Base-by-base conservation (phyloP, 1,140 invertebrate species). In the Nephila pilipes region DNA sequence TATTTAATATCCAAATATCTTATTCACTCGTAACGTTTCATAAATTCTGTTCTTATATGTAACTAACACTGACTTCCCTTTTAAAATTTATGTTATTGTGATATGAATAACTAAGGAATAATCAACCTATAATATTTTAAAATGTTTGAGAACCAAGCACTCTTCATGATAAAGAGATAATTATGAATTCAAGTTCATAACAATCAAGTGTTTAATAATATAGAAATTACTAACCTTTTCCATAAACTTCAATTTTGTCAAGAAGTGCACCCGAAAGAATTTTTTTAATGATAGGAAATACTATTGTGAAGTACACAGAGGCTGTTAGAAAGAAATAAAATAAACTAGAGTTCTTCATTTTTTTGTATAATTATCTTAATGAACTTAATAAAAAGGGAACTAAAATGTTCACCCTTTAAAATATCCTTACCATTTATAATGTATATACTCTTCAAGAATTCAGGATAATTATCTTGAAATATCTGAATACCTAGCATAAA, bases 401-500 rank as follows among this genome's bases (percentile, higher is more conserved):
- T 65, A 29, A 65, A 4, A 65, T 10, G n/a, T 25, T 25, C 12
- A 12, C 4, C 6, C n/a, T 29, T 29, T 25, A 81, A 87, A 87
- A n/a, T 10, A 14, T n/a, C 32, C 36, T 80, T 58, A 90, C 88
- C 88, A 38, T 90, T 90, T 10, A 90, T 90, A 22, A 80, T 38
- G 46, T 80, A 79, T 2, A 80, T 57, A 18, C 12, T 58, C 55
- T 90, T 90, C 29, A 90, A 36, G 22, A 60, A 38, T 58, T 90
- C 88, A 80, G 88, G 88, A 80, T 90, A 90, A 36, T 90, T 90
- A n/a, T 90, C 75, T 58, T 90, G 88, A 58, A 65, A 80, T 36
- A 80, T 36, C 12, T 36, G 36, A 75, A 88, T 32, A 25, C 87
- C 87, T 22, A 54, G 1, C 2, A 29, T 25, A 54, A 88, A 88